Percentiles rank a stretch among this genome's conserved stretches.
Evolutionary conservation across 2,797 vertebrate genomes (phyloP).

Genomic region (Pangasius sanitwongsei): DNA sequence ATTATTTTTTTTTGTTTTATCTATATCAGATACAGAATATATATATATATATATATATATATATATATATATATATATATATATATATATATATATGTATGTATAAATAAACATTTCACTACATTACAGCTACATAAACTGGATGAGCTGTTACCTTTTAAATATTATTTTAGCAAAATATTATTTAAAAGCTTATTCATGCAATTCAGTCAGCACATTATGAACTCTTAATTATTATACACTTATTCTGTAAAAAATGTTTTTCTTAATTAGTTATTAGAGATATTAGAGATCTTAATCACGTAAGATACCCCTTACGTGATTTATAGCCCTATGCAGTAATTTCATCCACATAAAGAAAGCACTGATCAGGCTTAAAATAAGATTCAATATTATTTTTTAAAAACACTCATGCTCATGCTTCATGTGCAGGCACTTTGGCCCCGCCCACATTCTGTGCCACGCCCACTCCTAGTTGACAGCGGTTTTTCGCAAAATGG

Average conservation of each 20-base stretch:
- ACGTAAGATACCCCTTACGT: neutral
- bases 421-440: too few species aligned
- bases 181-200: neutral
- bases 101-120: neutral
- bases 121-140: neutral
- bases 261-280: neutral
- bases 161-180: neutral
- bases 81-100: too few species aligned
- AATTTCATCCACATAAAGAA: neutral
- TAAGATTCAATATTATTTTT: neutral
- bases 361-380: neutral
- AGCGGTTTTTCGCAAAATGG: slow-evolving; percentile 67
- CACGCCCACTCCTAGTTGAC: slow-evolving; percentile 26
- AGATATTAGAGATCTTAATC: too few species aligned
- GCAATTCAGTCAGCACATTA: neutral
- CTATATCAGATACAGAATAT: too few species aligned
- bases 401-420: neutral
- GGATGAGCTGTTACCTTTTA: neutral
- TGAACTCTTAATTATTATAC: neutral
- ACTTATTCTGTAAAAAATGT: neutral
- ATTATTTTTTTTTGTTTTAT: too few species aligned
- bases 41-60: too few species aligned
- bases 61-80: too few species aligned
- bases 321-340: neutral
- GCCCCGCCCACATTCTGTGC: neutral